phyloP scores from a whole-genome alignment of 92 coral and sea anemone species.

The Scolanthus callimorphus region DNA sequence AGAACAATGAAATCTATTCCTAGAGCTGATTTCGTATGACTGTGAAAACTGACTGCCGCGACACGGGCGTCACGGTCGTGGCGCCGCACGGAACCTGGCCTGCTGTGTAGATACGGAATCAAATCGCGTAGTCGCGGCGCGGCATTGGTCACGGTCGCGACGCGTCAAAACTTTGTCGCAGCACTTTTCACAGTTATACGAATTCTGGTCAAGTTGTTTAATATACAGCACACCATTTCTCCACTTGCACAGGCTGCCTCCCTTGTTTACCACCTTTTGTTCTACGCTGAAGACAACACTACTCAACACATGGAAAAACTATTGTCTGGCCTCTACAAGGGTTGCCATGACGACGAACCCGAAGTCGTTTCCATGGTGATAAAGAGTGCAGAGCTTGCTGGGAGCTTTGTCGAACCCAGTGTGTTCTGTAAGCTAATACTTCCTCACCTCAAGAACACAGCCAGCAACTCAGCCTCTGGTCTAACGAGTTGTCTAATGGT shows the following conservation, averaged over 20 bases:
- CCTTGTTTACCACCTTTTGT: constrained; percentile 74
- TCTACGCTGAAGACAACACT: constrained; percentile 93
- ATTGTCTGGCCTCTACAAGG: constrained; percentile 80
- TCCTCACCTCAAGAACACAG: constrained; percentile 76
- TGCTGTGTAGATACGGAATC: no score
- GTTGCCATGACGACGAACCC: constrained; percentile 85
- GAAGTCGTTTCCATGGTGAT: constrained; percentile 73
- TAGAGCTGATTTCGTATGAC: no score
- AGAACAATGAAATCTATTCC: no score
- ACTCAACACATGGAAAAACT: constrained; percentile 88
- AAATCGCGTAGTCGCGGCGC: no score
- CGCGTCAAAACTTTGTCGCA: no score
- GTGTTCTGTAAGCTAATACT: constrained; percentile 81
- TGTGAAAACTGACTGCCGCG: no score
- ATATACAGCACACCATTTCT: neutral
- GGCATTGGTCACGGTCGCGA: no score
- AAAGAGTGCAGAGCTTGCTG: constrained; percentile 81
- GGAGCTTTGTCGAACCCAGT: constrained; percentile 92
- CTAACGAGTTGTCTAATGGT: constrained; percentile 76
- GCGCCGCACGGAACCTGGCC: no score
- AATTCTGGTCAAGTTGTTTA: no score
- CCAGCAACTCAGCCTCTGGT: constrained; percentile 63
- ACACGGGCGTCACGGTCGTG: no score
- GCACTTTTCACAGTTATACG: no score
- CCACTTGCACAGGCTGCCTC: constrained; percentile 65